These are phyloP conservation scores for Standfussiana lucernea DNA, from an alignment of 2,888 invertebrate species.

Conservation along the genomic window DNA sequence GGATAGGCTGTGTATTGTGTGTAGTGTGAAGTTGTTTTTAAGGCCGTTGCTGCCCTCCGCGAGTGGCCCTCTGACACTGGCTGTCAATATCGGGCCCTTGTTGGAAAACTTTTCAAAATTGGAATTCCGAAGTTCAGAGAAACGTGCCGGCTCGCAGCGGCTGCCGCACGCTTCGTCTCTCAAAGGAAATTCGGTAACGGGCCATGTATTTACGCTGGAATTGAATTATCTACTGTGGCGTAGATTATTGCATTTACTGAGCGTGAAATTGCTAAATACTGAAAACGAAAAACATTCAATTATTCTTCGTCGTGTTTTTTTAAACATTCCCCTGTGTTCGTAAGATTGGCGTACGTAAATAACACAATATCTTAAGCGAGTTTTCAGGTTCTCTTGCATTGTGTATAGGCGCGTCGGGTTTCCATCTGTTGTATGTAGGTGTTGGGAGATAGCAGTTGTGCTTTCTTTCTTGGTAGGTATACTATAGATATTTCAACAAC, in stretches of 20 bases:
- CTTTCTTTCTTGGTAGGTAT: background rate
- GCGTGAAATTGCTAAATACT: constrained; percentile 86
- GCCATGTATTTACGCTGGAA: constrained; percentile 87
- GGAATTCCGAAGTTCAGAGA: constrained; percentile 89
- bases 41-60: constrained; percentile 72
- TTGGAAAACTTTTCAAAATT: constrained; percentile 90
- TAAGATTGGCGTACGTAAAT: constrained; percentile 49
- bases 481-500: background rate
- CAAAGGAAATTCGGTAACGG: constrained; percentile 89
- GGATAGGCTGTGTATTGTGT: constrained; percentile 59
- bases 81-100: constrained; percentile 89
- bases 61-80: constrained; percentile 86
- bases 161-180: constrained; percentile 86
- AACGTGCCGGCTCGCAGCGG: constrained; percentile 87
- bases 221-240: constrained; percentile 87
- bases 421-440: constrained; percentile 1
- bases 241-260: constrained; percentile 87
- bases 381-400: constrained; percentile 50
- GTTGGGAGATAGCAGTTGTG: constrained; percentile 3
- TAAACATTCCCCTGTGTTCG: constrained; percentile 51
- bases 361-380: constrained; percentile 51
- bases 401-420: constrained; percentile 15
- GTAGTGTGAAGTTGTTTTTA: constrained; percentile 73
- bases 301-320: constrained; percentile 64
- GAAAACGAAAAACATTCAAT: constrained; percentile 75